phyloP scores from a whole-genome alignment of 1,140 invertebrate species.

The Zaprionus africanus region DNA sequence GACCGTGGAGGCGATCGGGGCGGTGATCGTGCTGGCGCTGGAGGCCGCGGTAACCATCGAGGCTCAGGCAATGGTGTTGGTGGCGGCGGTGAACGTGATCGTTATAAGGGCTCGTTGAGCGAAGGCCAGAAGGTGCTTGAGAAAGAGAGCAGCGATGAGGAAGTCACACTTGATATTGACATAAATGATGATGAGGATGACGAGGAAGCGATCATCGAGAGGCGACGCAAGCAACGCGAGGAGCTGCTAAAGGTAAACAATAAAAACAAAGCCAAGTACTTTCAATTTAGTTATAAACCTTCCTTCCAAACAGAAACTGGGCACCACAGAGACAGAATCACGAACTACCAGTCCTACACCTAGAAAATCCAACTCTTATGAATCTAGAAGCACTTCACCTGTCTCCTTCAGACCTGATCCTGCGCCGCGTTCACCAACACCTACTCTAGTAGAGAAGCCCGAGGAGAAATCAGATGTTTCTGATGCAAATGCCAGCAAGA shows the following conservation, averaged over 20 bases:
- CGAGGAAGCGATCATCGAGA: conserved; percentile 97
- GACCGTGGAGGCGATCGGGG: conserved; percentile 50
- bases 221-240: conserved; percentile 94
- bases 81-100: conserved; percentile 70
- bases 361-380: conserved; percentile 67
- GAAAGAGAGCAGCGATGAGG: conserved; percentile 87
- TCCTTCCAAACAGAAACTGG: conserved; percentile 56
- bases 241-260: conserved; percentile 91
- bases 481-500: conserved; percentile 35
- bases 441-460: conserved; percentile 21
- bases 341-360: conserved; percentile 44
- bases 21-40: conserved; percentile 49
- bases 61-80: conserved; percentile 65
- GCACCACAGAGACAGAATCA: conserved; percentile 50
- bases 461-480: conserved; percentile 29
- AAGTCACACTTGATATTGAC: conserved; percentile 88
- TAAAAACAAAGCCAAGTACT: background rate
- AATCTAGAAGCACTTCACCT: conserved; percentile 62
- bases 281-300: background rate
- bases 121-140: conserved; percentile 89
- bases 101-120: conserved; percentile 89
- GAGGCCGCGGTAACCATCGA: conserved; percentile 71
- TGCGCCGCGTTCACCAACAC: conserved; percentile 48
- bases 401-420: conserved; percentile 42
- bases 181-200: conserved; percentile 96